Conservation (phyloP, 2,888 invertebrate species). For the Zygothrica quintamaculata region DNA sequence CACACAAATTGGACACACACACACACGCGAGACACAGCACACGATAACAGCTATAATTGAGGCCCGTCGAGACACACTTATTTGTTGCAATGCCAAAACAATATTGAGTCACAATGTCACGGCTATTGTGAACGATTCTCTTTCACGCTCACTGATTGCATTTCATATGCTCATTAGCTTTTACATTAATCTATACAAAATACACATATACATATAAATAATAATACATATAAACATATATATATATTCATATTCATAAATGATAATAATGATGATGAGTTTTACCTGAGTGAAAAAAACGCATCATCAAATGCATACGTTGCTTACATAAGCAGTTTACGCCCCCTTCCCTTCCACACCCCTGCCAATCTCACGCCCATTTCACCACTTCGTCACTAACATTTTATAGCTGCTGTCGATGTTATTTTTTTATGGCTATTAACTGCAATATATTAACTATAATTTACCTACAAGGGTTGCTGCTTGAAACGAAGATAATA, state of each 20-base stretch:
- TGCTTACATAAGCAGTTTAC: constrained; percentile 28
- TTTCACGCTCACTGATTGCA: constrained; percentile 16
- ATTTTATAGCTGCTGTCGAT: not conserved
- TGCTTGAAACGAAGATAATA: too few species aligned
- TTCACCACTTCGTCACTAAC: too few species aligned
- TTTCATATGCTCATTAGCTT: constrained; percentile 26
- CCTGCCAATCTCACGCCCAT: too few species aligned
- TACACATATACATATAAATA: constrained; percentile 10
- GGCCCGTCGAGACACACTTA: constrained; percentile 2
- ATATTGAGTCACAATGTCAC: constrained; percentile 52
- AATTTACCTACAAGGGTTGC: too few species aligned
- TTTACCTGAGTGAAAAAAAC: constrained; percentile 2
- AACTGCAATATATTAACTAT: too few species aligned
- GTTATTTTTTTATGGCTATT: constrained; percentile 1
- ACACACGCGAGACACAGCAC: constrained; percentile 12
- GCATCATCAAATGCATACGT: constrained; percentile 18
- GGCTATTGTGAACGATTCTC: constrained; percentile 15
- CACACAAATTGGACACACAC: constrained; percentile 3
- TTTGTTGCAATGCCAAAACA: constrained; percentile 26
- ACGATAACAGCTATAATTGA: not conserved
- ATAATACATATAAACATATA: constrained; percentile 2
- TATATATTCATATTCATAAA: constrained; percentile 7
- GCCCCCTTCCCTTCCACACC: too few species aligned
- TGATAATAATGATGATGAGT: constrained; percentile 38
- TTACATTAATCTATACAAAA: constrained; percentile 20